phyloP scores from a whole-genome alignment of 2,797 vertebrate species.

The Muscicapa striata region DNA sequence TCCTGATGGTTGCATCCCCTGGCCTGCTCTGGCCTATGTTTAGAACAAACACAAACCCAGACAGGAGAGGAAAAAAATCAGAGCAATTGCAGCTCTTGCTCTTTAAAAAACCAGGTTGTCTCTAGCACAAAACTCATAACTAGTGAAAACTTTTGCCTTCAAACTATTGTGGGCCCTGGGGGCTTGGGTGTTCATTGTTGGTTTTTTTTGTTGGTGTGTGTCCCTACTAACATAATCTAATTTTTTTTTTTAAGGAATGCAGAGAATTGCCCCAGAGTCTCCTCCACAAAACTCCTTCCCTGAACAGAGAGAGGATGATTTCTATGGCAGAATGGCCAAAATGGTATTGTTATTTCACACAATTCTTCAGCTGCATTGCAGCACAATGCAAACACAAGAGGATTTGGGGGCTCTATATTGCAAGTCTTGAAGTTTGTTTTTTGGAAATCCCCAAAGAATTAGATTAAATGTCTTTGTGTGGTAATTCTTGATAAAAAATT shows the following conservation, averaged over 20 bases:
- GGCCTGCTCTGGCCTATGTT: not conserved
- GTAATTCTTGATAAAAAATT: not conserved
- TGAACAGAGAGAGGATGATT: conserved; percentile 81
- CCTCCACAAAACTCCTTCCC: conserved; percentile 72
- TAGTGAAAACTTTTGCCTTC: not conserved
- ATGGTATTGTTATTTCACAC: conserved; percentile 54
- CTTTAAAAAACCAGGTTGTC: not conserved
- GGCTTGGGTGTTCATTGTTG: not conserved
- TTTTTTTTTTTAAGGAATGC: conserved; percentile 32
- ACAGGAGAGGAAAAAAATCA: not conserved
- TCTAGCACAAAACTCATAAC: not conserved
- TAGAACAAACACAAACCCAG: not conserved
- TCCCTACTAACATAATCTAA: not conserved
- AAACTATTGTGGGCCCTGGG: not conserved
- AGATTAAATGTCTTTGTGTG: not conserved
- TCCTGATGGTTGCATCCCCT: not conserved
- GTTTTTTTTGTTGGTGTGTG: not conserved
- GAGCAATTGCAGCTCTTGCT: not conserved
- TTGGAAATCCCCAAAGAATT: not conserved
- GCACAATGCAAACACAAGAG: not conserved
- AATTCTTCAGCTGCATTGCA: not conserved
- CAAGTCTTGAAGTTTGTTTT: not conserved
- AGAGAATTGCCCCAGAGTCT: conserved; percentile 35
- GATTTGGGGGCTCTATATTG: not conserved
- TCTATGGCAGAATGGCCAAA: conserved; percentile 85